Percentiles rank a stretch among this genome's conserved stretches.
phyloP scores from a whole-genome alignment of 2,113 vertebrate species.

The Neolamprologus variostigma region DNA sequence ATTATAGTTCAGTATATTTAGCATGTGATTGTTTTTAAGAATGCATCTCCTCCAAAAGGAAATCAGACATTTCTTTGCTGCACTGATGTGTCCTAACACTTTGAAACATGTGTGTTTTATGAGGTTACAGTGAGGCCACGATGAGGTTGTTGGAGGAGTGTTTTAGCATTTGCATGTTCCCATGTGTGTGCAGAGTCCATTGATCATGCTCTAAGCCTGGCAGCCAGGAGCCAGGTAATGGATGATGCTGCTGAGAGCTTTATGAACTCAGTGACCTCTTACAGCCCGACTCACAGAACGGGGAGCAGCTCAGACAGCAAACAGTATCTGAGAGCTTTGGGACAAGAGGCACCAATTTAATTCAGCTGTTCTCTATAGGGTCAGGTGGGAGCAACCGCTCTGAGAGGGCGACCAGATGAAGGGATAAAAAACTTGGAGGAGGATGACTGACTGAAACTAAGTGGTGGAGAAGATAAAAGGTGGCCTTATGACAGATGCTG shows the following conservation, averaged over 20 bases:
- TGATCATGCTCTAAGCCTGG: conserved; percentile 8
- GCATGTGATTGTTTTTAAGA: background rate
- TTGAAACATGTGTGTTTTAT: background rate
- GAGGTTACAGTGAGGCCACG: background rate
- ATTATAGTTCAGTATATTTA: background rate
- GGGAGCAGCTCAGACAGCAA: conserved; percentile 26
- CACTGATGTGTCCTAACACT: background rate
- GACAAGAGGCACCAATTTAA: conserved; percentile 24
- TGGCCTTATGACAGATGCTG: background rate
- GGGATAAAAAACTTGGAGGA: conserved; percentile 2
- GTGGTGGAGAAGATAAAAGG: background rate
- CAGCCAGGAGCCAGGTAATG: conserved; percentile 11
- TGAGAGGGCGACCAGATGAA: background rate
- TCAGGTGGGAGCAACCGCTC: background rate
- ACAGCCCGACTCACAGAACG: background rate
- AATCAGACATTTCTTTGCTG: background rate
- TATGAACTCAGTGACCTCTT: conserved; percentile 43
- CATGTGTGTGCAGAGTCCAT: background rate
- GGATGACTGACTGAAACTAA: conserved; percentile 24
- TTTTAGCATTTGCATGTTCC: background rate
- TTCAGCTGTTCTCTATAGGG: conserved; percentile 4
- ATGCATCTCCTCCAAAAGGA: background rate
- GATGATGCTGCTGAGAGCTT: conserved; percentile 26
- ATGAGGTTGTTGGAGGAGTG: background rate
- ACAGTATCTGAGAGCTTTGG: background rate